Evolutionary conservation across 2,797 vertebrate species (phyloP).

Genomic region (Sciurus carolinensis): DNA sequence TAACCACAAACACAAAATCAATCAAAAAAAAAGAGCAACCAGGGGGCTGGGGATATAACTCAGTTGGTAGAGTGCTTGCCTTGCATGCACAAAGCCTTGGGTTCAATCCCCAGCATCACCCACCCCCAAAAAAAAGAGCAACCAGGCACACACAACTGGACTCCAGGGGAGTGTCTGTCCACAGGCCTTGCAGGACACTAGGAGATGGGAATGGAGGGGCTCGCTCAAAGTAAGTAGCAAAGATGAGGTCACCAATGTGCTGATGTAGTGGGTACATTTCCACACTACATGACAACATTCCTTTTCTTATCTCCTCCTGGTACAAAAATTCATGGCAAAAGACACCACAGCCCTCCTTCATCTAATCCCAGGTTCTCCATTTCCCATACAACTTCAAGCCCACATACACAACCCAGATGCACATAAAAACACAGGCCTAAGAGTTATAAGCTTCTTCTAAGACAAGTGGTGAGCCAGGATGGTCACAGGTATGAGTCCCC

Average conservation of each 20-base stretch:
- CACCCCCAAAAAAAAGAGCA: neutral
- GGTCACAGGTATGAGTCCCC: neutral
- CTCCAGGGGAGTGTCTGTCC: neutral
- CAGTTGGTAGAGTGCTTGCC: neutral
- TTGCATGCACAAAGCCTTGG: neutral
- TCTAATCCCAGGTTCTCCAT: neutral
- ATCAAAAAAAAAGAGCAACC: neutral
- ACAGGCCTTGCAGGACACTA: neutral
- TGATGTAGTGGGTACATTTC: constrained; percentile 50
- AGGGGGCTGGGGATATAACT: neutral
- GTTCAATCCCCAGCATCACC: too few relatives aligned
- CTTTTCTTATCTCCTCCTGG: neutral
- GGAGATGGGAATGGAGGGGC: neutral
- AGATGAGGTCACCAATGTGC: constrained; percentile 51
- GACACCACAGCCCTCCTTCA: neutral
- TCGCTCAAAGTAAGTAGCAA: neutral
- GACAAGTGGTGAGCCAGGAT: neutral
- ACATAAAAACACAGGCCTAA: neutral
- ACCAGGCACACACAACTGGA: neutral
- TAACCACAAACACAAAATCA: too few relatives aligned
- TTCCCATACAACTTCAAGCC: neutral
- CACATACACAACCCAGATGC: neutral
- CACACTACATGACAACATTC: constrained; percentile 46
- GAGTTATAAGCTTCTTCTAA: neutral
- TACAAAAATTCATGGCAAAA: constrained; percentile 14